Base-by-base conservation (phyloP, 2,113 vertebrate genomes). In the Equus przewalskii region DNA sequence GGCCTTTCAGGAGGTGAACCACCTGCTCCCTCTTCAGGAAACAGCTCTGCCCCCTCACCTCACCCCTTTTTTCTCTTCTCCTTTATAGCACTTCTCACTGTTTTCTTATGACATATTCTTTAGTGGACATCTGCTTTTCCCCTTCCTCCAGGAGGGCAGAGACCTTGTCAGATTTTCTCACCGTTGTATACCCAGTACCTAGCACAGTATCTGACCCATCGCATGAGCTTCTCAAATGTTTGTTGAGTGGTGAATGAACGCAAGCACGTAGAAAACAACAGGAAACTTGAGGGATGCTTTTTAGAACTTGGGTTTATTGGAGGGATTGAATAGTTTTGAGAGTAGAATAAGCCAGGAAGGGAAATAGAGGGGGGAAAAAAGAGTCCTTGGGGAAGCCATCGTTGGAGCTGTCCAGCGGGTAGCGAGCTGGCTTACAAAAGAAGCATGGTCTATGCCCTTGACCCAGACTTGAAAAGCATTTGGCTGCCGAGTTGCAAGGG, bases 231-330 rank as follows among this genome's bases (percentile, higher is more conserved):
- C 92, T 56, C 58, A 79, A 81, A 62, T 75, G 33, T n/a, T 62
- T 90, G 24, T 44, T 87, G 26, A 64, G 24, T 67, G 86, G 69
- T 51, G 69, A 44, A 83, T n/a, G 79, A 65, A 51, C 60, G 14
- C 24, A 75, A n/a, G 12, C 11, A 30, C 24, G n/a, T 64, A 65
- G 46, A 49, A 82, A 91, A 73, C 26, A 51, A 72, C 46, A 49
- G 41, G 10, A 80, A 67, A 51, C 56, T 11, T 65, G 73, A 91
- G 67, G 49, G 49, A n/a, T n/a, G 78, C 41, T 76, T 49, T 89
- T 84, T 67, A 81, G 44, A 91, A 81, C 41, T 92, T 89, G 91
- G 44, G 60, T 58, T 95, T 90, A 64, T 22, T 76, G 56, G 56
- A 60, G 75, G 67, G 51, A n/a, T 36, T 67, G 30, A 78, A n/a